Percentiles rank a stretch among this genome's conserved stretches.
Conservation (phyloP, 1,140 invertebrate species). For the Anastrepha obliqua region DNA sequence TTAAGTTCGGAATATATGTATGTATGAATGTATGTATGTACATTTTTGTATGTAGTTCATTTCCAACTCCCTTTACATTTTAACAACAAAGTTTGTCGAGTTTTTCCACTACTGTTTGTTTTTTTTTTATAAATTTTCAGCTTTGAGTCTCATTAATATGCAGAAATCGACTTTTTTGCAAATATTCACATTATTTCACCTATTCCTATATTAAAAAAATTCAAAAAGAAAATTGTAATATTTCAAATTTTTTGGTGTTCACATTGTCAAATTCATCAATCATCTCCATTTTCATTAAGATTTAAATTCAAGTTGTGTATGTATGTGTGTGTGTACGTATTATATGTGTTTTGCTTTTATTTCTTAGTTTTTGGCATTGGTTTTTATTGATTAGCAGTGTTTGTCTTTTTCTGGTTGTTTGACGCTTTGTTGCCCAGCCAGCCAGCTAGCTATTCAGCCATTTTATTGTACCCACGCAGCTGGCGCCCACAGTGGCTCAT, state of each 20-base stretch:
- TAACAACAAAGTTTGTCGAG: too few species aligned
- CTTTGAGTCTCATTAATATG: not conserved
- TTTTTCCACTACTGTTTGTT: not conserved
- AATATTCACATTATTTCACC: not conserved
- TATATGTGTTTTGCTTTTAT: slow-evolving; percentile 9
- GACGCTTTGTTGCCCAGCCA: not conserved
- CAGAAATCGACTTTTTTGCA: not conserved
- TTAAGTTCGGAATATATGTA: slow-evolving; percentile 9
- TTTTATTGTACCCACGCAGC: slow-evolving; percentile 92
- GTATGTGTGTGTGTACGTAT: not conserved
- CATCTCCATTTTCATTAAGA: not conserved
- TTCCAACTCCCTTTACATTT: not conserved
- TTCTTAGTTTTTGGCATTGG: slow-evolving; percentile 54
- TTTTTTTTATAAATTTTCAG: too few species aligned
- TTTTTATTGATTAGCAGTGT: slow-evolving; percentile 55
- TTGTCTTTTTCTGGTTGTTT: slow-evolving; percentile 55
- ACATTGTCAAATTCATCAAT: slow-evolving; percentile 17
- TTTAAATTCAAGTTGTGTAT: not conserved
- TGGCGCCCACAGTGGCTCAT: slow-evolving; percentile 97
- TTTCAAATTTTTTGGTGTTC: slow-evolving; percentile 16
- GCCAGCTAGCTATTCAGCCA: not conserved
- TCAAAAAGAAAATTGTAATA: not conserved
- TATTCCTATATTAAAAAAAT: slow-evolving; percentile 14
- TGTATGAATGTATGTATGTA: not conserved
- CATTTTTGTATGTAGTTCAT: not conserved